Evolutionary conservation across 2,888 invertebrate genomes (phyloP).

Genomic region (Panorpa germanica): DNA sequence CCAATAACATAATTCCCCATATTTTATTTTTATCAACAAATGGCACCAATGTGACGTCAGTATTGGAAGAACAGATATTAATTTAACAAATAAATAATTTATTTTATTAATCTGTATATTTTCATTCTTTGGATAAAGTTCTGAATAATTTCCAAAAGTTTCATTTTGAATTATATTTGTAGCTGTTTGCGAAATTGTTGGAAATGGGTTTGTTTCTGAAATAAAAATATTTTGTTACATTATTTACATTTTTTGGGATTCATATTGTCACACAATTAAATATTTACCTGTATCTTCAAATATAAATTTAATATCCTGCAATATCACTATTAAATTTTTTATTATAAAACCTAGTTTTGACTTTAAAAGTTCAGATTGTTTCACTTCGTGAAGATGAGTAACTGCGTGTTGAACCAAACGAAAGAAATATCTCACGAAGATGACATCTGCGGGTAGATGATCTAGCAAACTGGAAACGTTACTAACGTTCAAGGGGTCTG

Average conservation of each 20-base stretch:
- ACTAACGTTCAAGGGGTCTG: slow-evolving; percentile 46
- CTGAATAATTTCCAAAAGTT: slow-evolving; percentile 29
- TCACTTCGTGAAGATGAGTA: too few relatives aligned
- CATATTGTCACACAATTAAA: too few relatives aligned
- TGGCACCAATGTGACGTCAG: slow-evolving; percentile 64
- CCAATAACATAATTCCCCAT: slow-evolving; percentile 53
- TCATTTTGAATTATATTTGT: slow-evolving; percentile 28
- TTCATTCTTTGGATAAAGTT: slow-evolving; percentile 29
- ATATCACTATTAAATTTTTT: too few relatives aligned
- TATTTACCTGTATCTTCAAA: too few relatives aligned
- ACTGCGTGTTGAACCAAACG: slow-evolving; percentile 37
- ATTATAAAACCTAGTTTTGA: too few relatives aligned
- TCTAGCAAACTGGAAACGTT: slow-evolving; percentile 36
- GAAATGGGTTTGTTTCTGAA: slow-evolving; percentile 28
- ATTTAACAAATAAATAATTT: slow-evolving; percentile 33
- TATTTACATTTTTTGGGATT: too few relatives aligned
- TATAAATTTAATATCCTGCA: too few relatives aligned
- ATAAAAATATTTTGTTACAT: too few relatives aligned
- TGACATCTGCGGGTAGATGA: slow-evolving; percentile 37
- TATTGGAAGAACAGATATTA: slow-evolving; percentile 37
- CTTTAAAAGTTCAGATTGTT: too few relatives aligned
- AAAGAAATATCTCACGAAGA: slow-evolving; percentile 44
- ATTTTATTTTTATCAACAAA: slow-evolving; percentile 51
- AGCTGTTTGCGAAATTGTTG: slow-evolving; percentile 28
- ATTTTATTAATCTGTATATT: slow-evolving; percentile 32